Base-by-base conservation (phyloP, 2,113 vertebrate species). In the Quiscalus mexicanus region DNA sequence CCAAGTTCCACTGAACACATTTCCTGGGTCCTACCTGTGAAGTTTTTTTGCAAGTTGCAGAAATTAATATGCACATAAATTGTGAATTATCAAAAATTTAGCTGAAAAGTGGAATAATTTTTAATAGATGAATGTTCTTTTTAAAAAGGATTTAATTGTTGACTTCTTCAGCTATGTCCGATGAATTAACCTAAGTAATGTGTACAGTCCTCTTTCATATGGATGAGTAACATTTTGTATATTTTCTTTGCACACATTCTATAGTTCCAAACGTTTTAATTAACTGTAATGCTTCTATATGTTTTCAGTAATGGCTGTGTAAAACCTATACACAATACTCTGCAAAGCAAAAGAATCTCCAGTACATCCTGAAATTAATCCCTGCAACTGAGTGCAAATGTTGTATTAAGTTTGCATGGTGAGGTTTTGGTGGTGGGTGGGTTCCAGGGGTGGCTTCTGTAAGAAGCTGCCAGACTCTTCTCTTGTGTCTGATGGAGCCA, bases 381-480 rank as follows among this genome's bases (percentile, higher is more conserved):
- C 1, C 4, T 69, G 23, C 8, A 68, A 5, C 3, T 39, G 30
- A 60, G 18, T 2, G 5, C 62, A 87, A 77, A 64, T 47, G 2
- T 1, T 47, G 2, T 1, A 4, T 18, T 30, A 30, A 62, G 15
- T 63, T 49, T 31, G 20, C 0, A 0, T 47, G n/a, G 20, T 8
- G 50, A 55, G n/a, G 30, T 35, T 70, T 78, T 39, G 28, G 28
- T 39, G 39, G 7, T 21, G 28, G 30, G 12, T 18, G 15, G 3
- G 33, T 14, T 31, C 7, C 37, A 41, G 15, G 27, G 8, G 3
- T 75, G 50, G 28, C n/a, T 28, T 52, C 50, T 47, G 24, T 41
- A 55, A 41, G 42, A 41, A 75, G 15, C 23, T 56, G 15, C 35
- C 60, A 52, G 31, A 8, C 12, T 6, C 11, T 52, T 44, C 12